Evolutionary conservation across 2,888 invertebrate genomes (phyloP), one percentile per base, ranked within the genome.

Genomic region (Agonopterix alstromeriana): DNA sequence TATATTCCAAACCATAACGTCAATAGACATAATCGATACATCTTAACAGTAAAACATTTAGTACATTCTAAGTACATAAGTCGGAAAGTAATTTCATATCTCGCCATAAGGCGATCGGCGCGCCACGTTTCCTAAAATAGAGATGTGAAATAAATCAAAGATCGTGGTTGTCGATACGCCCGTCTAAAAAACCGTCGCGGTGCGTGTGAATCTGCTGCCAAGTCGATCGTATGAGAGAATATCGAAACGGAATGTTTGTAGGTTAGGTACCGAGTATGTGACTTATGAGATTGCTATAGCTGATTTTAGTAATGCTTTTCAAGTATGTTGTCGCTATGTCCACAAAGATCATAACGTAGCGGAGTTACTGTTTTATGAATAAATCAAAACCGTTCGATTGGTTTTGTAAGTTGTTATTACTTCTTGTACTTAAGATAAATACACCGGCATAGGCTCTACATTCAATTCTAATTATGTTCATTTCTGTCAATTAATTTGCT

Each of bases 91-190:
- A 86, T 86, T 78, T 83, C 82, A 86, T 83, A 85, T 80, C 82
- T 72, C 63, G 74, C 73, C 77, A 73, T 84, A 86, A 72, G 73
- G 73, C 71, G 72, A 68, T 65, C 63, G 75, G 58, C 77, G 77
- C 76, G 77, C 76, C 84, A 63, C 64, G 80, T 79, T 85, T 82
- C 87, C 87, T 88, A 87, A 88, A 87, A 83, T 77, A 87, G 87
- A 79, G 81, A 77, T 85, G 77, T 80, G 81, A 85, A 83, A 85
- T 86, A 86, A 82, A 86, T 88, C 84, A 81, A 68, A 74, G 81
- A 81, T 77, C 67, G 63, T 70, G 64, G 65, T 68, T 74, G 71
- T 81, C 79, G 82, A 79, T 84, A 80, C 60, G 58, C 58, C 58
- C 27, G 51, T 55, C 68, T 72, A 76, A 85, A 85, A 86, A 85